Evolutionary conservation across 1,140 invertebrate genomes (phyloP), one percentile per base, ranked within the genome.

Genomic region (Zaprionus taronus): DNA sequence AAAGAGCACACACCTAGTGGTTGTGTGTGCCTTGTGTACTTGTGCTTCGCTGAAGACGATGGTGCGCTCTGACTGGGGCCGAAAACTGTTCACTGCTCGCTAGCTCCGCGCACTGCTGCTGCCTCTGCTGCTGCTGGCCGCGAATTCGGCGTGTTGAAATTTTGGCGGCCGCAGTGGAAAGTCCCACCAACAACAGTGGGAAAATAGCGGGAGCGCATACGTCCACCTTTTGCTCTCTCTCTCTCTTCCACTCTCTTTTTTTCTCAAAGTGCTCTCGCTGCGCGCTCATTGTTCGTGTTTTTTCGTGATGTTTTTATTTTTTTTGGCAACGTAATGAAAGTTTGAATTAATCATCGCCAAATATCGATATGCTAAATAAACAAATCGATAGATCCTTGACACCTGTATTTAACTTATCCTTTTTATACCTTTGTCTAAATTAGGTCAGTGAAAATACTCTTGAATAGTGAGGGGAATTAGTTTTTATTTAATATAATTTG

Each of bases 11-110:
- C 87, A 91, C 81, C 87, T 91, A 81, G 79, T 91, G 64, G 64
- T 72, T 79, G 79, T 79, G 81, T 80, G 81, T 76, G 64, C 53
- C 53, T 47, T 47, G 41, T 56, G 62, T 71, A 75, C 77, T 78
- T 85, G 83, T 91, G 87, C 83, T 78, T 83, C 78, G 83, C 73
- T 91, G 83, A 81, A 87, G 80, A 91, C 87, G 87, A 91, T 87
- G 83, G 87, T 86, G 87, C 83, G 87, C 87, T 91, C 87, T 91
- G 87, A 75, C 72, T 67, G 65, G 63, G 63, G 51, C 62, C 73
- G 68, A 76, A 71, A 76, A 76, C 41, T 76, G 67, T 76, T 71
- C 57, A 72, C 34, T 68, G 61, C 55, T 71, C 72, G 72, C 72
- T 69, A 62, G 77, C 77, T 72, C 31, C 81, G 66, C 57, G 58